Conservation (phyloP, 2,888 invertebrate species). For the Leptopilina drosophilae region DNA sequence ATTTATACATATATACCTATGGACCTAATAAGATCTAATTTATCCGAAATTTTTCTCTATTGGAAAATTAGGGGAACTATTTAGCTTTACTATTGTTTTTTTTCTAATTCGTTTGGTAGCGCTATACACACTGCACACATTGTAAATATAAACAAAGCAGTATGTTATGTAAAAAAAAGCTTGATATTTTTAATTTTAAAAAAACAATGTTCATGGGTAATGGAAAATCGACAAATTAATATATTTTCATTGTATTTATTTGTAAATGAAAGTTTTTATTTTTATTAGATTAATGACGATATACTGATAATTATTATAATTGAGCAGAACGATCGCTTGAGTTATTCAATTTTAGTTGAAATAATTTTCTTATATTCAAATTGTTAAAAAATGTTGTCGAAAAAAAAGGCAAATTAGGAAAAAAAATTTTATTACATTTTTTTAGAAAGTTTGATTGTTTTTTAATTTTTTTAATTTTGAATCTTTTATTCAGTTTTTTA, state of each 20-base stretch:
- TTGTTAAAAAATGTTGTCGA: no score
- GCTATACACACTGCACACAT: constrained; percentile 10
- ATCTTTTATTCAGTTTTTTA: no score
- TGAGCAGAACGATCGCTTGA: neutral
- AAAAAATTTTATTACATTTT: no score
- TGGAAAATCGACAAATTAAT: constrained; percentile 32
- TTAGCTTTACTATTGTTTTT: neutral
- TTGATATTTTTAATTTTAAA: constrained; percentile 10
- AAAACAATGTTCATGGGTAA: neutral
- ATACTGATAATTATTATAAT: neutral
- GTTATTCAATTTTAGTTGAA: no score
- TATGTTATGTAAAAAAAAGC: constrained; percentile 9
- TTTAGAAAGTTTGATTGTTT: no score
- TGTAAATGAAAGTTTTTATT: constrained; percentile 34
- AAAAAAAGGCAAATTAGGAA: no score
- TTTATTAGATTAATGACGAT: constrained; percentile 19
- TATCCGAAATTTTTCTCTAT: neutral
- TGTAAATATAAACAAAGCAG: constrained; percentile 30
- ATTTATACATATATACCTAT: constrained; percentile 3
- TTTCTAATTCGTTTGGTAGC: neutral
- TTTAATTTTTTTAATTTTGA: no score
- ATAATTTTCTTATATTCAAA: no score
- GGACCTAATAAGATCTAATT: neutral
- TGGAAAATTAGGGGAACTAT: neutral
- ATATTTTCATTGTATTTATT: constrained; percentile 38